Evolutionary conservation across 2,113 vertebrate species (phyloP).

Genomic region (Rutilus rutilus): DNA sequence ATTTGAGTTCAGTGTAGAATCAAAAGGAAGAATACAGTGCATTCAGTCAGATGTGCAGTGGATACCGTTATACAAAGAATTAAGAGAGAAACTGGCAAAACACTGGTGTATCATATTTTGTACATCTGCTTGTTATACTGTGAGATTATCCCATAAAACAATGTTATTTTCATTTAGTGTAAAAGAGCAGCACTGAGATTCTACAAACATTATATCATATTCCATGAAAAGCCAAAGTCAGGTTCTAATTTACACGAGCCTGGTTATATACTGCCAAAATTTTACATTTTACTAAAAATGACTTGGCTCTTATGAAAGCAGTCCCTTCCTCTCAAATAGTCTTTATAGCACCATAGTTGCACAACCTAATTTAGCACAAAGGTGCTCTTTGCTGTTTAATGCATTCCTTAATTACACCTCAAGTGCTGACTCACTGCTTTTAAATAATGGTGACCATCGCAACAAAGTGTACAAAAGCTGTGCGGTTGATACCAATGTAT

Average conservation of each 20-base stretch:
- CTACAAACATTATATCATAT: not conserved
- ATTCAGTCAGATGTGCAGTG: too few species aligned
- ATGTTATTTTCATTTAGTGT: not conserved
- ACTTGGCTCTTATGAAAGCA: not conserved
- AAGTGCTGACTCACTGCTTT: slow-evolving; percentile 29
- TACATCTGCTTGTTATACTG: too few species aligned
- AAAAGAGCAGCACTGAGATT: not conserved
- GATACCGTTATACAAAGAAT: too few species aligned
- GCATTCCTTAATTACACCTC: slow-evolving; percentile 12
- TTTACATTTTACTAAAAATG: not conserved
- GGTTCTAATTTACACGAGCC: too few species aligned
- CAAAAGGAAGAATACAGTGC: too few species aligned
- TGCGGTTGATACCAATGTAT: slow-evolving; percentile 2
- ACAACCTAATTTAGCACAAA: slow-evolving; percentile 7
- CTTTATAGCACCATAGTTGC: not conserved
- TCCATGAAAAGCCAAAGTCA: not conserved
- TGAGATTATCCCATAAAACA: too few species aligned
- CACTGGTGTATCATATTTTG: too few species aligned
- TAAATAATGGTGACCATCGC: not conserved
- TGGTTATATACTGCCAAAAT: not conserved
- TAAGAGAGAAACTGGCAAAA: too few species aligned
- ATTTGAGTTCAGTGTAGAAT: too few species aligned
- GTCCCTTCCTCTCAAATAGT: not conserved
- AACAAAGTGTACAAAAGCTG: not conserved
- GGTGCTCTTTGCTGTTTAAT: slow-evolving; percentile 22